Evolutionary conservation across 1,140 invertebrate genomes (phyloP).

Genomic region (Oedothorax gibbosus): DNA sequence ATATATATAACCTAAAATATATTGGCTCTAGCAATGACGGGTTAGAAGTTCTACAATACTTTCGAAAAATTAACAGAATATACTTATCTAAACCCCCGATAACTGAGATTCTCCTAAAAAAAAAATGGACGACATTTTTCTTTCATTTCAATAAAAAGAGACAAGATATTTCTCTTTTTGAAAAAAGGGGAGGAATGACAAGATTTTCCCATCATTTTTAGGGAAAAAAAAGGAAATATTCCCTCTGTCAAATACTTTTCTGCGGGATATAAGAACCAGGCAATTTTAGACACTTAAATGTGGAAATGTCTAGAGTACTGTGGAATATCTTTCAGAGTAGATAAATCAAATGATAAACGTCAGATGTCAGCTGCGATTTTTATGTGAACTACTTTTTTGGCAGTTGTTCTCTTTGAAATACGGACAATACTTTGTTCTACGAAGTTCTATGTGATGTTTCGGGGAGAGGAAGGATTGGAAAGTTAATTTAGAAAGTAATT

Average conservation of each 20-base stretch:
- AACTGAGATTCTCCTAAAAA: constrained; percentile 14
- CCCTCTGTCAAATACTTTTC: constrained; percentile 23
- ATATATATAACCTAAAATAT: not conserved
- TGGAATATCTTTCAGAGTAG: no score
- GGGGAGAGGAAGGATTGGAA: no score
- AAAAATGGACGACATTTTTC: constrained; percentile 12
- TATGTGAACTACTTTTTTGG: no score
- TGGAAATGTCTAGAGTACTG: no score
- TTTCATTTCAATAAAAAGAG: not conserved
- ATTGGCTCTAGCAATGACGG: not conserved
- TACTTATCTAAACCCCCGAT: not conserved
- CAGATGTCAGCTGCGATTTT: no score
- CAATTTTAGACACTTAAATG: no score
- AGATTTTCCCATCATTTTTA: constrained; percentile 27
- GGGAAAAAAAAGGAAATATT: not conserved
- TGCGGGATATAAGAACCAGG: not conserved
- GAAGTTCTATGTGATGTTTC: no score
- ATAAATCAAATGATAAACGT: no score
- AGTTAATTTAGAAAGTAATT: no score
- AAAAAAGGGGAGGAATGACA: constrained; percentile 18
- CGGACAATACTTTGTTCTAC: no score
- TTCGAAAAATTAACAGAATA: constrained; percentile 8
- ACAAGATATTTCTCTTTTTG: constrained; percentile 9
- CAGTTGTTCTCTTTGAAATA: no score
- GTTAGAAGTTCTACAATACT: constrained; percentile 11